phyloP scores from a whole-genome alignment of 2,113 vertebrate species.

The Saiga tatarica region DNA sequence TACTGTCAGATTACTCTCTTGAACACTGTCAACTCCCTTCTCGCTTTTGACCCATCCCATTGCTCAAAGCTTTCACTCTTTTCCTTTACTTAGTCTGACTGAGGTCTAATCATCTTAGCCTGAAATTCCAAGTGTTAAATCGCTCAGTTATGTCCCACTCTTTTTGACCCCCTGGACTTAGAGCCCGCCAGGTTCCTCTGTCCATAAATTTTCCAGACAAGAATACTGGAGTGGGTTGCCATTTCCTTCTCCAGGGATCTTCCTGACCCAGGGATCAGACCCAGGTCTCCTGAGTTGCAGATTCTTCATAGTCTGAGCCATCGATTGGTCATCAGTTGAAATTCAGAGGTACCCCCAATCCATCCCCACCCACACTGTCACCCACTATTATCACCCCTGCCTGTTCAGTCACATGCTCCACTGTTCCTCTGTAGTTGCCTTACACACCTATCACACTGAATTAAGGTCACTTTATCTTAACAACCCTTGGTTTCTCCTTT shows the following conservation, averaged over 20 bases:
- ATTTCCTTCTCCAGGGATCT: background rate
- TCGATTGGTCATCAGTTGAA: background rate
- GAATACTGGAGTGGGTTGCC: background rate
- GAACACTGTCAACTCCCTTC: background rate
- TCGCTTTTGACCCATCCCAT: background rate
- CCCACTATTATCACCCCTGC: background rate
- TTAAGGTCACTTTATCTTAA: background rate
- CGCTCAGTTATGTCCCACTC: background rate
- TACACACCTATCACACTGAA: background rate
- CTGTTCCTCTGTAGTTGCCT: background rate
- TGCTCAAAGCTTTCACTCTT: background rate
- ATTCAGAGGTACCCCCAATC: background rate
- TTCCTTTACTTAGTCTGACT: background rate
- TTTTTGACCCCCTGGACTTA: background rate
- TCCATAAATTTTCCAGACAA: background rate
- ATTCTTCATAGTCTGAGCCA: background rate
- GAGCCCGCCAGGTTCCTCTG: accelerated
- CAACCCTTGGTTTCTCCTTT: background rate
- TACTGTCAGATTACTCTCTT: background rate
- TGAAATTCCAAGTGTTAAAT: background rate
- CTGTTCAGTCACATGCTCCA: background rate
- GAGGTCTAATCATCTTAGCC: background rate
- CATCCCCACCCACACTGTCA: background rate
- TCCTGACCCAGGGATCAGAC: background rate
- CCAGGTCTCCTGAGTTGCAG: background rate